Evolutionary conservation across 2,888 invertebrate species (phyloP), one percentile per base, ranked within the genome.

Genomic region (Conus canariensis): DNA sequence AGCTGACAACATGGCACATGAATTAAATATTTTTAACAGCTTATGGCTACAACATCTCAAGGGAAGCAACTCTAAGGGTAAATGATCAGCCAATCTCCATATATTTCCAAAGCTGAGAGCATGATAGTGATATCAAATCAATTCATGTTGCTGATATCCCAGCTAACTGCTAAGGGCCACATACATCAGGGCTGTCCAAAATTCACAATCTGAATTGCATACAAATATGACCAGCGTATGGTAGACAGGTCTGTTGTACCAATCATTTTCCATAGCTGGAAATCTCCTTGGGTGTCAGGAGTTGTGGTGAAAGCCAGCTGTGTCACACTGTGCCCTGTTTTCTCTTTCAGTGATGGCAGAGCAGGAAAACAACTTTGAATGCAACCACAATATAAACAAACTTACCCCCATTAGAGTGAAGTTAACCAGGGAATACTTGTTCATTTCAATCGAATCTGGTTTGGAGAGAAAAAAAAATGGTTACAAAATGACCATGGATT

Each of bases 391-490:
- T 22, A 30, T 60, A 25, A 22, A 70, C 80, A 59, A 45, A 88
- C 88, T 91, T 91, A 93, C 93, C 88, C 89, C 89, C 10, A 82
- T 67, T n/a, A 90, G 77, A 16, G 89, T 59, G 89, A 93, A 93
- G 19, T 70, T 58, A 6, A 92, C 89, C 16, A 92, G 80, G 87
- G 92, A 92, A 85, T 91, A 93, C 56, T 90, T 92, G 19, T 88
- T 85, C 25, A 64, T 74, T 83, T 88, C 90, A 25, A 92, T 91
- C 16, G 92, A 25, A 60, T 90, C 90, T 90, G 88, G 67, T 80
- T 58, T 59, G 59, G 10, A 60, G n/a, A 80, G 6, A 74, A 67
- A 19, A 58, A 60, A 12, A 85, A 19, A 82, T 14, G 1, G 22
- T 45, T 30, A 82, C 25, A 8, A 70, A 56, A 82, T 3, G 82